phyloP scores from a whole-genome alignment of 2,888 invertebrate genomes.

The Deilephila elpenor region DNA sequence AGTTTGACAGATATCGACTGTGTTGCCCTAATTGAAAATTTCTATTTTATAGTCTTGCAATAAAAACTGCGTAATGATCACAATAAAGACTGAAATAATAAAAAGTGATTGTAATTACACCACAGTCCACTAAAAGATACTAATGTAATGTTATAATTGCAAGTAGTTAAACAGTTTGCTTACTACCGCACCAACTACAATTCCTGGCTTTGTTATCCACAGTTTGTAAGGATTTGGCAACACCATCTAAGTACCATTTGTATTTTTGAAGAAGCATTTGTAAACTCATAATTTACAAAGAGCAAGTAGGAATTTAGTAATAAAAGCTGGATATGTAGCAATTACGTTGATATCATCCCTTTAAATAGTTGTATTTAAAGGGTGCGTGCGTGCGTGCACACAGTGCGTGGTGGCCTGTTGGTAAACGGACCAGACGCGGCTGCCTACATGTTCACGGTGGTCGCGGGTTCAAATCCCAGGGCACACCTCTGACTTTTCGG shows the following conservation, averaged over 20 bases:
- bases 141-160: slow-evolving; percentile 13
- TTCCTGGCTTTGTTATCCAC: neutral
- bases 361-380: too few species aligned
- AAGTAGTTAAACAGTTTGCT: neutral
- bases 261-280: too few species aligned
- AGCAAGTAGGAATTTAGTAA: too few species aligned
- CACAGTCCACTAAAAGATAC: neutral
- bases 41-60: slow-evolving; percentile 15
- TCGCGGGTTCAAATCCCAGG: too few species aligned
- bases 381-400: too few species aligned
- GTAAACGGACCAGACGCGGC: too few species aligned
- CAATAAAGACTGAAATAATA: slow-evolving; percentile 8
- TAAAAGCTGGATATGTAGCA: too few species aligned
- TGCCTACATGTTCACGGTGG: too few species aligned
- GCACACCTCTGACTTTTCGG: too few species aligned
- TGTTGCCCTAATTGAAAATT: slow-evolving; percentile 8
- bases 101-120: slow-evolving; percentile 13
- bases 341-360: too few species aligned
- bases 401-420: too few species aligned
- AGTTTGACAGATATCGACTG: neutral
- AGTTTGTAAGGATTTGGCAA: neutral
- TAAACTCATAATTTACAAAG: too few species aligned
- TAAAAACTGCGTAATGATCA: slow-evolving; percentile 10
- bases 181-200: neutral
- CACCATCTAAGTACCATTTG: neutral